Conservation (phyloP, 1,140 invertebrate species). For the Teleogryllus occipitalis region DNA sequence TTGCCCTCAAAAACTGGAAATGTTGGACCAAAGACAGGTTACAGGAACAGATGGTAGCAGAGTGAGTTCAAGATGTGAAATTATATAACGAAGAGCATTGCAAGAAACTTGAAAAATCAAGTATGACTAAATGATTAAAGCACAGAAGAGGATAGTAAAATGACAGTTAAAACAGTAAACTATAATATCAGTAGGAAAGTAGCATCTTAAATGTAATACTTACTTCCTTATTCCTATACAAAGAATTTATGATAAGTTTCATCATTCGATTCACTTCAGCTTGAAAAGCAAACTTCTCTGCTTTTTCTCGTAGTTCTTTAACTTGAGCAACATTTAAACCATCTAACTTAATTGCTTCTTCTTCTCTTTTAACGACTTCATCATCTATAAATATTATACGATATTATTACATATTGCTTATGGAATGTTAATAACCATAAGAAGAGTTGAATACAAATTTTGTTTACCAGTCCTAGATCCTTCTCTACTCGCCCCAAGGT, state of each 20-base stretch:
- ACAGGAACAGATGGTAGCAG: too few relatives aligned
- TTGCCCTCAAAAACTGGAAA: too few relatives aligned
- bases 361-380: constrained; percentile 75
- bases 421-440: neutral
- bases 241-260: constrained; percentile 98
- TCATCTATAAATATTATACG: constrained; percentile 46
- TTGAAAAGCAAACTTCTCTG: constrained; percentile 91
- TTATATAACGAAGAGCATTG: too few relatives aligned
- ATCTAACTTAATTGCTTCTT: constrained; percentile 95
- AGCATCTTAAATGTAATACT: constrained; percentile 15
- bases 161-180: neutral
- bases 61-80: too few relatives aligned
- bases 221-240: constrained; percentile 96
- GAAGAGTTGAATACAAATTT: neutral
- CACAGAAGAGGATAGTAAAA: neutral
- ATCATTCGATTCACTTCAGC: constrained; percentile 98
- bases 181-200: neutral
- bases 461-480: constrained; percentile 70
- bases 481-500: constrained; percentile 70
- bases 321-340: constrained; percentile 89
- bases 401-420: neutral
- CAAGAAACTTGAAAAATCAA: too few relatives aligned
- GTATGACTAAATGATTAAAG: too few relatives aligned
- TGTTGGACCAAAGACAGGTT: too few relatives aligned
- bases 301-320: constrained; percentile 81